These are phyloP conservation scores for Sclerodermus sp. DNA, from an alignment of 2,888 invertebrate species.

Conservation along the genomic window DNA sequence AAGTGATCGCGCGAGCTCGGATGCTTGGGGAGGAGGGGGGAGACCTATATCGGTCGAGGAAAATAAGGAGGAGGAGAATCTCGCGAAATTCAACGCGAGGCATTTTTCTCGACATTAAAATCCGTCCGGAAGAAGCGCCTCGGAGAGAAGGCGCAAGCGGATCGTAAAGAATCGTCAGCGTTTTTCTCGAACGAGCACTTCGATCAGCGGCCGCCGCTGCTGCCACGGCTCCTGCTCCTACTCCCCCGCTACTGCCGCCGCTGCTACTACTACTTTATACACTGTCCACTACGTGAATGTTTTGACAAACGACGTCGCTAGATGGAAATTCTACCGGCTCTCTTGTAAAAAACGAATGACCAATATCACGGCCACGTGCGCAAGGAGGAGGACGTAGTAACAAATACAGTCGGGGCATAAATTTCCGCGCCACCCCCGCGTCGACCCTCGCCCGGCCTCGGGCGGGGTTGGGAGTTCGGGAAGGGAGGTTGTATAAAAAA, in stretches of 20 bases:
- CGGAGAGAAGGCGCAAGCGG: background rate
- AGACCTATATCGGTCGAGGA: too few species aligned
- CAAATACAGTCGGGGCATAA: conserved; percentile 8
- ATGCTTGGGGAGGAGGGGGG: too few species aligned
- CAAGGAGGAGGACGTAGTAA: conserved; percentile 3
- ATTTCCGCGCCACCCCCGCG: conserved; percentile 1
- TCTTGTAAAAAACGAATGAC: conserved; percentile 13
- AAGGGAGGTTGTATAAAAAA: background rate
- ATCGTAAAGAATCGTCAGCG: too few species aligned
- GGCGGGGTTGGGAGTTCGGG: too few species aligned
- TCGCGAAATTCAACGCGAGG: too few species aligned
- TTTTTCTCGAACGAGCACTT: background rate
- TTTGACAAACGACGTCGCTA: conserved; percentile 7
- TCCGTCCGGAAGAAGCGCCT: background rate
- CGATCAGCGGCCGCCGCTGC: background rate
- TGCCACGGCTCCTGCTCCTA: background rate
- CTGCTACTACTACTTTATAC: background rate
- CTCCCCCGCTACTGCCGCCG: background rate
- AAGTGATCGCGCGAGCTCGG: too few species aligned
- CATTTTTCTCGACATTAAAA: too few species aligned
- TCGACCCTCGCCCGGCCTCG: too few species aligned
- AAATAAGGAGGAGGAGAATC: too few species aligned
- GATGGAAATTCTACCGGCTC: conserved; percentile 13
- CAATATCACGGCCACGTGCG: conserved; percentile 1
- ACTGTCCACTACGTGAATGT: background rate